Evolutionary conservation across 2,888 invertebrate species (phyloP).

Genomic region (Oscheius onirici): DNA sequence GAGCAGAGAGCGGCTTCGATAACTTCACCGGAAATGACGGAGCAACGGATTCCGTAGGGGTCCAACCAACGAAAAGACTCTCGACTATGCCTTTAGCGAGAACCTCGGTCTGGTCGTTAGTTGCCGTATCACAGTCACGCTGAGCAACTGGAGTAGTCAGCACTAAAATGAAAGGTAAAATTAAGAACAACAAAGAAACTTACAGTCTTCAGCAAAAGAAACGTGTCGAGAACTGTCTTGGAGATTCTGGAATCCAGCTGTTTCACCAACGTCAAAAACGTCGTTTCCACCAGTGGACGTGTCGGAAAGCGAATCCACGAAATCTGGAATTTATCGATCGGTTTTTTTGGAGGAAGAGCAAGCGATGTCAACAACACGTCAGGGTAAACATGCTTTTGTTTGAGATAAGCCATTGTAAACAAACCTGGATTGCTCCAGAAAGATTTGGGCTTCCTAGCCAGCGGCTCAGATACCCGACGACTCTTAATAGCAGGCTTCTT

Average conservation of each 20-base stretch:
- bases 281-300: conserved; percentile 21
- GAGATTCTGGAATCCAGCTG: not conserved
- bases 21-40: conserved; percentile 3
- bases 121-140: not conserved
- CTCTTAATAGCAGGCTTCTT: conserved; percentile 12
- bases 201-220: conserved; percentile 22
- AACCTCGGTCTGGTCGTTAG: conserved; percentile 24
- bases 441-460: conserved; percentile 19
- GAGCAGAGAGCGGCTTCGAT: not conserved
- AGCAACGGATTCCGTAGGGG: conserved; percentile 10
- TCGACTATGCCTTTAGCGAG: conserved; percentile 30
- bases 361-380: not conserved
- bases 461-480: conserved; percentile 28
- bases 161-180: not conserved
- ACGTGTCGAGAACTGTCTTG: conserved; percentile 10
- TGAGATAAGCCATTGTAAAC: not conserved
- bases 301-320: conserved; percentile 15
- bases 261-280: conserved; percentile 24
- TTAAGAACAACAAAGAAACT: not conserved
- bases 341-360: not conserved
- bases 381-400: too few relatives aligned
- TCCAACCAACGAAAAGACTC: conserved; percentile 26
- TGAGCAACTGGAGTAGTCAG: conserved; percentile 6
- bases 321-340: not conserved
- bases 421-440: conserved; percentile 28